phyloP scores from a whole-genome alignment of 2,797 vertebrate species.

The Jordanella pulchra region DNA sequence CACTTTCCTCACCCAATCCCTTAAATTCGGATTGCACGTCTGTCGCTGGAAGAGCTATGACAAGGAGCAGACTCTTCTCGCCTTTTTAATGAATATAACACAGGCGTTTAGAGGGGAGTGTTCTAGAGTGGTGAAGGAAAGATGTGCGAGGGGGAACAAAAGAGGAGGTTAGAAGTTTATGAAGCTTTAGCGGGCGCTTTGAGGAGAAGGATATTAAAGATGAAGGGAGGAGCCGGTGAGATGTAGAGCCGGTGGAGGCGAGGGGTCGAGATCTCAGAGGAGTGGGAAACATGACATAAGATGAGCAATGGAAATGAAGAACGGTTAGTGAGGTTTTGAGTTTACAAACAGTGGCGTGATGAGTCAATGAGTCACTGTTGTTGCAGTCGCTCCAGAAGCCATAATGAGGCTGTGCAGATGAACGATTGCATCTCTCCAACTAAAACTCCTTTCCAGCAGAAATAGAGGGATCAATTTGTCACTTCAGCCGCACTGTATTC shows the following conservation, averaged over 20 bases:
- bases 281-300: constrained; percentile 51
- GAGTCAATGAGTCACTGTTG: constrained; percentile 72
- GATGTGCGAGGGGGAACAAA: constrained; percentile 61
- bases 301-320: constrained; percentile 56
- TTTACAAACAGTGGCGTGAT: constrained; percentile 73
- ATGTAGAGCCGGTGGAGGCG: constrained; percentile 45
- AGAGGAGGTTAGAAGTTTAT: constrained; percentile 65
- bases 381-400: constrained; percentile 56
- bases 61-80: constrained; percentile 46
- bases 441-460: constrained; percentile 62
- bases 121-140: constrained; percentile 27
- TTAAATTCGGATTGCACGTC: constrained; percentile 64
- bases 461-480: constrained; percentile 69
- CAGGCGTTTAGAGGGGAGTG: constrained; percentile 51
- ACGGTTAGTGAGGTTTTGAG: constrained; percentile 60
- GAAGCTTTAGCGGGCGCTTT: constrained; percentile 61
- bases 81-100: constrained; percentile 67
- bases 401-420: constrained; percentile 68
- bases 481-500: constrained; percentile 70
- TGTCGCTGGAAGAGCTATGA: constrained; percentile 40
- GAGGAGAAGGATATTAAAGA: constrained; percentile 73
- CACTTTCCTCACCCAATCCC: constrained; percentile 55
- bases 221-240: constrained; percentile 56
- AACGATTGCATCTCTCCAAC: constrained; percentile 64
- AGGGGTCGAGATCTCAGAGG: constrained; percentile 49